Evolutionary conservation across 2,797 vertebrate genomes (phyloP).

Genomic region (Microcaecilia unicolor): DNA sequence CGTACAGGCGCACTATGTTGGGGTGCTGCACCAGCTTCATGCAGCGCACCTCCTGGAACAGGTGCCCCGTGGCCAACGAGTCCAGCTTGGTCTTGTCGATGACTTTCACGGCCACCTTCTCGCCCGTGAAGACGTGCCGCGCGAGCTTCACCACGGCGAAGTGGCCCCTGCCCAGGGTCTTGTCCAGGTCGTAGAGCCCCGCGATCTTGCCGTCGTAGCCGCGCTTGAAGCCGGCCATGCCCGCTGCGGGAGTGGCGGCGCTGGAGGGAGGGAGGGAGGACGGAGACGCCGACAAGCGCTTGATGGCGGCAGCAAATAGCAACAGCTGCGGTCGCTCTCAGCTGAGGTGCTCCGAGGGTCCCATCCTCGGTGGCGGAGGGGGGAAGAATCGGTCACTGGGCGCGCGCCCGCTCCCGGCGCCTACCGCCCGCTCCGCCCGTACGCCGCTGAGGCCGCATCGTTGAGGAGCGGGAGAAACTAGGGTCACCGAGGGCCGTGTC

Average conservation of each 20-base stretch:
- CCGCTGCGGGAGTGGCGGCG: too few species aligned
- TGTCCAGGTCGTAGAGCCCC: conserved; percentile 93
- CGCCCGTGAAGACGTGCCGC: conserved; percentile 93
- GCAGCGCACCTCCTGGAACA: conserved; percentile 95
- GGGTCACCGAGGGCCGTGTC: background rate
- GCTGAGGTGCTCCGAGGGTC: too few species aligned
- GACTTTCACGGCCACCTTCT: conserved; percentile 96
- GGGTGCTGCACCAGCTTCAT: conserved; percentile 98
- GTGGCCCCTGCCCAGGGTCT: conserved; percentile 92
- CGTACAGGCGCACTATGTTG: conserved; percentile 92
- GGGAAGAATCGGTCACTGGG: too few species aligned
- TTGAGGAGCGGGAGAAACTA: too few species aligned
- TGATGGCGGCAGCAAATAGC: too few species aligned
- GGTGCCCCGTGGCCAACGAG: conserved; percentile 85
- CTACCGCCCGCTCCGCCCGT: too few species aligned
- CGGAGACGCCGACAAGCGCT: too few species aligned
- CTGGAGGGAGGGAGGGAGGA: too few species aligned
- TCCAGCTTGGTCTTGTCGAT: conserved; percentile 97
- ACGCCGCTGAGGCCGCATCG: too few species aligned
- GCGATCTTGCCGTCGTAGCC: conserved; percentile 96
- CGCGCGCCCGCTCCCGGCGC: background rate
- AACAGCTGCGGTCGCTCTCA: too few species aligned
- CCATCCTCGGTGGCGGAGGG: too few species aligned
- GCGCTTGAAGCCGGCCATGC: conserved; percentile 93
- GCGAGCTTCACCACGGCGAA: conserved; percentile 96